phyloP scores from a whole-genome alignment of 2,113 vertebrate genomes.

The Malurus elegans region DNA sequence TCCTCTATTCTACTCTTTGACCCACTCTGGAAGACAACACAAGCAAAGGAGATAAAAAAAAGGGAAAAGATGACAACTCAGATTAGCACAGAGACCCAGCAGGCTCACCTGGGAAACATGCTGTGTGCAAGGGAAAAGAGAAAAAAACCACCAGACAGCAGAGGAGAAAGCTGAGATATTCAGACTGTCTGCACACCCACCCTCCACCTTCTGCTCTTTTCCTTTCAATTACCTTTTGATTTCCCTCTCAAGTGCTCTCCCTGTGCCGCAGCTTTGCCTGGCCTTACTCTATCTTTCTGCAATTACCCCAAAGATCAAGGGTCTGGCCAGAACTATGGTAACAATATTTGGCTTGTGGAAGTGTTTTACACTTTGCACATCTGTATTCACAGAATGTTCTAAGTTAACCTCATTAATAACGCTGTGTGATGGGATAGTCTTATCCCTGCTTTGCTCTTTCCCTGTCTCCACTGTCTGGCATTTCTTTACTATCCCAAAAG shows the following conservation, averaged over 20 bases:
- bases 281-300: background rate
- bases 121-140: background rate
- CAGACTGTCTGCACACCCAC: background rate
- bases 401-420: background rate
- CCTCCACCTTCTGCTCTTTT: background rate
- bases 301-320: background rate
- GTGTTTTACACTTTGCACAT: background rate
- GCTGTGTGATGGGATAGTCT: background rate
- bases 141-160: background rate
- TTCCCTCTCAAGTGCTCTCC: background rate
- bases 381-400: background rate
- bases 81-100: background rate
- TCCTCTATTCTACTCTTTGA: background rate
- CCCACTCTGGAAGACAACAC: background rate
- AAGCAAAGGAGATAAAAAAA: background rate
- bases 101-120: slow-evolving; percentile 21
- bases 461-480: background rate
- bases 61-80: background rate
- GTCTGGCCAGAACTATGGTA: background rate
- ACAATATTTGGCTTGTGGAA: background rate
- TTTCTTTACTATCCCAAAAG: background rate
- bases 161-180: background rate
- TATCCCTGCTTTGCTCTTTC: background rate
- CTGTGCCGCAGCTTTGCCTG: background rate
- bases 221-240: background rate